Base-by-base conservation (phyloP, 2,797 vertebrate genomes). In the Muscicapa striata region DNA sequence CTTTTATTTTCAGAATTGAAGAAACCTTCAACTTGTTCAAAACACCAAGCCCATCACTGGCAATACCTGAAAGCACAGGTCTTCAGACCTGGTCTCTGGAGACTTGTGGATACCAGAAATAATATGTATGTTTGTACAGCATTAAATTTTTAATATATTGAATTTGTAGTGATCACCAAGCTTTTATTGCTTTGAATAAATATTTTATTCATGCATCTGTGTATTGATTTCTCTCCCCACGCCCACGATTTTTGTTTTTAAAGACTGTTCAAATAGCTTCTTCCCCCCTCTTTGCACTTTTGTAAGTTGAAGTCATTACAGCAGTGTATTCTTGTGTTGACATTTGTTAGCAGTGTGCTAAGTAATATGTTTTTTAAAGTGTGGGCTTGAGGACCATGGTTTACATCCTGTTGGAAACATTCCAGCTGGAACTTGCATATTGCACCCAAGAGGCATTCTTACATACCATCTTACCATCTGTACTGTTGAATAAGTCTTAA, bases 21-120 rank as follows among this genome's bases (percentile, higher is more conserved):
- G 98, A 99, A 96, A 99, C 98, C 26, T 98, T 97, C 88, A 97
- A 97, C 68, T 97, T 99, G 94, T 86, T 99, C 95, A 98, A 98
- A 97, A 97, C 90, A 48, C 95, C 97, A 48, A 97, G 93, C 77
- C 97, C 62, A 88, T 93, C 64, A 89, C 95, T 57, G 97, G 97
- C 95, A 92, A 64, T 58, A 83, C 57, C 45, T 96, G 89, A 91
- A 90, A 85, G 48, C 72, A 38, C n/a, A 36, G 26, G 24, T 67
- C 57, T 57, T 82, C 83, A 78, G 77, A 45, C 63, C 24, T 92
- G 85, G 43, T 92, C 95, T 95, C 34, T 62, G 27, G 85, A 84
- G 88, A 55, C 78, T 68, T 77, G 49, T 0, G 45, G 72, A 68
- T 93, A 86, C 81, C 89, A 54, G 79, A 92, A 83, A n/a, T 89